Percentiles rank a stretch among this genome's conserved stretches.
Evolutionary conservation across 2,113 vertebrate genomes (phyloP).

Genomic region (Tychaedon coryphoeus): DNA sequence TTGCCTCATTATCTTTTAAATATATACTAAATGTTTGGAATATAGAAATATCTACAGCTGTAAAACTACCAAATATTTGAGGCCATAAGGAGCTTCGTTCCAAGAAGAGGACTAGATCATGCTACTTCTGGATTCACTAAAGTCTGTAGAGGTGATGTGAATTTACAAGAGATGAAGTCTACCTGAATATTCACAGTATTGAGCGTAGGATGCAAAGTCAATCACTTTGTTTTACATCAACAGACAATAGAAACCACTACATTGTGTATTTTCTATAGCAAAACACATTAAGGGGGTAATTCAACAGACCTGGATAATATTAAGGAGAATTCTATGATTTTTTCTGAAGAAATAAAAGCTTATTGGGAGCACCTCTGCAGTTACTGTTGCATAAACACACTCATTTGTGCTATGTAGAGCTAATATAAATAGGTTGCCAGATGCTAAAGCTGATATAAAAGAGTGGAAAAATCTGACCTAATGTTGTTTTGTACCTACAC

Average conservation of each 20-base stretch:
- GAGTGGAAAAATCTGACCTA: not conserved
- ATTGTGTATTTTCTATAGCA: not conserved
- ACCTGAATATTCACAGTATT: not conserved
- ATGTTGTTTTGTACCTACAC: not conserved
- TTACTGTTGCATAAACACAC: not conserved
- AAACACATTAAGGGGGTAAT: not conserved
- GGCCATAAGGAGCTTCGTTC: not conserved
- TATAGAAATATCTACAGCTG: not conserved
- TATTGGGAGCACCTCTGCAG: not conserved
- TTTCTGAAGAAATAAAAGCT: not conserved
- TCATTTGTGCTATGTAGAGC: not conserved
- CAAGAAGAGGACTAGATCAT: not conserved
- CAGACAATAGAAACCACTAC: not conserved
- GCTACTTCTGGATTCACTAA: not conserved
- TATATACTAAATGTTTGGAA: not conserved
- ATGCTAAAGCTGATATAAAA: not conserved
- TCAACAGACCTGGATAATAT: not conserved
- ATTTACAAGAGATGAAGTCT: not conserved
- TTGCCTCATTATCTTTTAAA: constrained; percentile 26
- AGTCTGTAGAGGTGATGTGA: not conserved
- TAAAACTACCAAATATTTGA: not conserved
- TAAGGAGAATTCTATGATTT: not conserved
- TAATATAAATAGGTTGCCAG: not conserved
- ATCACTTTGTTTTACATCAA: not conserved
- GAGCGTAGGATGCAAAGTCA: not conserved